Base-by-base conservation (phyloP, 2,888 invertebrate species). In the Heliconius aoede region DNA sequence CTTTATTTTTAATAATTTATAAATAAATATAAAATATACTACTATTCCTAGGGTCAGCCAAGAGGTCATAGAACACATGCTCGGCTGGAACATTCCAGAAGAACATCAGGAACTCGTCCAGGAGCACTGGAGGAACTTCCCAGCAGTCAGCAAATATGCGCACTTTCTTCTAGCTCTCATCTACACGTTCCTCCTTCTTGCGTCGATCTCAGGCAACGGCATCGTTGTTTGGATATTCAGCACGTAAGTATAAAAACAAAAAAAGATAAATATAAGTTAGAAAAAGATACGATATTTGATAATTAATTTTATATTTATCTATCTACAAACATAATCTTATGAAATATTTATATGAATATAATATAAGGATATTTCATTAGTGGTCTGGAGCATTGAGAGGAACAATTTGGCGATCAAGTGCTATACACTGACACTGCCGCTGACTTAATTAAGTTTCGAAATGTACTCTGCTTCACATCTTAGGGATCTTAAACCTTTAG, bases 151-250 rank as follows among this genome's bases (percentile, higher is more conserved):
- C 84, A 96, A 96, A 83, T 96, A 95, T 85, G 95, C 96, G 94
- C 96, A 96, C 85, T 95, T 95, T 78, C 91, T 95, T 62, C 87
- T 97, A 26, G 97, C 96, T 3, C 94, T 96, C 55, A 91, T 96
- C 79, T 97, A 96, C 87, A 92, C 95, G 30, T 93, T 95, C 84
- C 93, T 97, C 40, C 95, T 96, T 94, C 76, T 95, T 1, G 90
- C 95, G 3, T 96, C 96, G 0, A 68, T 95, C 3, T 91, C 95
- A 28, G 97, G 97, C n/a, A 97, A 97, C 84, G 96, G 96, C 7
- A 95, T 96, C 82, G 97, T 97, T 80, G 94, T 97, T 79, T 96
- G 96, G 96, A 96, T 97, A 84, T 97, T 97, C 86, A 94, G 96
- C 86, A 96, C 96, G 96, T 97, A 87, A 95, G 96, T 94, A 26